These are phyloP conservation scores for Drosophila aldrichi DNA, from an alignment of 2,888 invertebrate genomes.

Conservation along the genomic window DNA sequence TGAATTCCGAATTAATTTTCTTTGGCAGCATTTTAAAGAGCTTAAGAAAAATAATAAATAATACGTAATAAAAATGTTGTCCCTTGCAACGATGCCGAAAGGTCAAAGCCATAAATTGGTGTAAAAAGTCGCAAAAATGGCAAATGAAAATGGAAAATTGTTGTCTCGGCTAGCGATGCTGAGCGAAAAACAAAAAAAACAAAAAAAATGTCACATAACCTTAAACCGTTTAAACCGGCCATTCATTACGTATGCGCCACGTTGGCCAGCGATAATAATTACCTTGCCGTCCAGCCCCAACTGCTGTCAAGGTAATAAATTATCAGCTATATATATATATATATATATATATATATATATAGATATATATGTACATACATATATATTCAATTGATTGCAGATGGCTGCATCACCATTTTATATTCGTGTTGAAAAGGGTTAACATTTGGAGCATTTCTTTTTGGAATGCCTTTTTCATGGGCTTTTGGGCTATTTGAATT, in stretches of 20 bases:
- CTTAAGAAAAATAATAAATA: slow-evolving; percentile 27
- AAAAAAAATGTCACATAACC: slow-evolving; percentile 48
- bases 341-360: slow-evolving; percentile 19
- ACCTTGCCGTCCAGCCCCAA: slow-evolving; percentile 54
- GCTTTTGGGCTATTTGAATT: slow-evolving; percentile 63
- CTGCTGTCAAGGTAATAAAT: slow-evolving; percentile 59
- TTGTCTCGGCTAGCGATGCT: slow-evolving; percentile 14
- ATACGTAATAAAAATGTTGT: slow-evolving; percentile 40
- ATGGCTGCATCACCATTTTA: slow-evolving; percentile 63
- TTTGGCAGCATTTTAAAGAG: slow-evolving; percentile 1
- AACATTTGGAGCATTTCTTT: slow-evolving; percentile 39
- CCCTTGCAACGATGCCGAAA: slow-evolving; percentile 31
- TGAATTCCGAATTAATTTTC: slow-evolving; percentile 12
- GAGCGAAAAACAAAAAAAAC: too few species aligned
- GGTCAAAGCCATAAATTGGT: slow-evolving; percentile 62
- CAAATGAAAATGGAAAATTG: slow-evolving; percentile 21
- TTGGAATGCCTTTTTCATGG: slow-evolving; percentile 24
- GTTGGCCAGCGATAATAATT: slow-evolving; percentile 73
- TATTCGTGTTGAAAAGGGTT: slow-evolving; percentile 70
- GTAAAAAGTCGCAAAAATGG: slow-evolving; percentile 34
- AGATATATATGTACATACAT: slow-evolving; percentile 8
- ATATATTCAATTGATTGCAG: slow-evolving; percentile 65
- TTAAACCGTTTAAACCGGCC: slow-evolving; percentile 61
- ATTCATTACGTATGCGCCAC: slow-evolving; percentile 72
- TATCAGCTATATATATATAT: slow-evolving; percentile 54